Base-by-base conservation (phyloP, 2,797 vertebrate genomes). In the Trachops cirrhosus region DNA sequence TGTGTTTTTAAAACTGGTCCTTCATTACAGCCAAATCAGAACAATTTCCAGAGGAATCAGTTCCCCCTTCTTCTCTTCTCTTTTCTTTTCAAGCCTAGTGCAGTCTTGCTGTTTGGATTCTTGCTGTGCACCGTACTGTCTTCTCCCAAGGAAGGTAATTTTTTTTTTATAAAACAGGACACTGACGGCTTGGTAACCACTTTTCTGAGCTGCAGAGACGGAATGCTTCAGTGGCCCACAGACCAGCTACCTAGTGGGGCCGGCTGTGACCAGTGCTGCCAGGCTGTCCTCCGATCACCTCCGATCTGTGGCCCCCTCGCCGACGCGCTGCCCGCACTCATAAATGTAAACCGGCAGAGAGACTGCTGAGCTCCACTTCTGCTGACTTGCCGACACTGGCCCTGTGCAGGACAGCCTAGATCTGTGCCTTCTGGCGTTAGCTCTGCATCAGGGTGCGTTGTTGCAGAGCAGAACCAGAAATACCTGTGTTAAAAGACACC, bases 71-170 rank as follows among this genome's bases (percentile, higher is more conserved):
- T 10, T 52, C 46, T 12, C 29, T 11, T 52, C 2, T n/a, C 44
- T 50, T 34, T 29, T 57, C 39, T 57, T 39, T 39, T 41, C 11
- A 89, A 78, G 68, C 95, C 80, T 39, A 94, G 75, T 86, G n/a
- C n/a, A 59, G 85, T 73, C 82, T 89, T 73, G 64, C 89, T 77
- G 52, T 94, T 85, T 37, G 26, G 82, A 87, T 82, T 90, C 41
- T 71, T n/a, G 39, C 74, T 70, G 48, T 24, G 64, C 21, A 62
- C n/a, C 86, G 92, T 79, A 11, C 67, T 74, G 78, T 94, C 86
- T 82, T 92, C 39, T 94, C 84, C 57, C 16, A 57, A 82, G 95
- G 78, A 95, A 96, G 84, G 73, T 41, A 54, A 91, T 94, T 90
- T 95, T 94, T 92, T 89, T 82, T 24, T 19, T 9, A 80, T 84